Percentiles rank a stretch among this genome's conserved stretches.
Conservation (phyloP, 2,113 vertebrate genomes). For the Channa maculata region DNA sequence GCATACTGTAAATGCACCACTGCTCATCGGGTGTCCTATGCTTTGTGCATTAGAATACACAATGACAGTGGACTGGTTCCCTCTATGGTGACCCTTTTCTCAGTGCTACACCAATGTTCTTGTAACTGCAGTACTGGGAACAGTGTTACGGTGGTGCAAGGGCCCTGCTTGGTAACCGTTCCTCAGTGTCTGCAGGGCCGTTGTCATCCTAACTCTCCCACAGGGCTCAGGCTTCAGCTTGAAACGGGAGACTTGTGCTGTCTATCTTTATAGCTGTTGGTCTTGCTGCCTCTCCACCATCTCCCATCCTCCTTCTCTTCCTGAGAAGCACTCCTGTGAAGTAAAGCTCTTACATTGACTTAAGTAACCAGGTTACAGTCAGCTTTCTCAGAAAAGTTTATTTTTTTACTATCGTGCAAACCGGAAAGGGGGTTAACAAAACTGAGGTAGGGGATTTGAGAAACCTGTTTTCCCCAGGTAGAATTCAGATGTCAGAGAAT, state of each 20-base stretch:
- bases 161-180: constrained; percentile 60
- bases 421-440: too few species aligned
- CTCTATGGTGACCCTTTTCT: constrained; percentile 10
- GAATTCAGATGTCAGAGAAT: too few species aligned
- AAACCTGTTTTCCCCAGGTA: too few species aligned
- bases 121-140: constrained; percentile 42
- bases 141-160: neutral
- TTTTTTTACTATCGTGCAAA: too few species aligned
- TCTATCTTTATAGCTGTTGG: constrained; percentile 28
- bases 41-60: constrained; percentile 33
- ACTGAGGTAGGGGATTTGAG: too few species aligned
- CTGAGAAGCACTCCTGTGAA: constrained; percentile 63
- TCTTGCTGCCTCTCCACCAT: constrained; percentile 28
- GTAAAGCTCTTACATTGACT: constrained; percentile 65
- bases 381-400: too few species aligned
- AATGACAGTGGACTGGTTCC: constrained; percentile 17
- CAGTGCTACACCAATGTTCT: constrained; percentile 20
- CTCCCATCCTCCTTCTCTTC: constrained; percentile 23
- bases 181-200: constrained; percentile 40
- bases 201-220: constrained; percentile 49
- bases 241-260: constrained; percentile 27
- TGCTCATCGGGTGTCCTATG: constrained; percentile 36
- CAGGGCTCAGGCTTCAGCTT: constrained; percentile 44
- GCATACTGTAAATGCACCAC: constrained; percentile 25
- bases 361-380: too few species aligned